Evolutionary conservation across 2,888 invertebrate species (phyloP).

Genomic region (Dicyrtomina minuta): DNA sequence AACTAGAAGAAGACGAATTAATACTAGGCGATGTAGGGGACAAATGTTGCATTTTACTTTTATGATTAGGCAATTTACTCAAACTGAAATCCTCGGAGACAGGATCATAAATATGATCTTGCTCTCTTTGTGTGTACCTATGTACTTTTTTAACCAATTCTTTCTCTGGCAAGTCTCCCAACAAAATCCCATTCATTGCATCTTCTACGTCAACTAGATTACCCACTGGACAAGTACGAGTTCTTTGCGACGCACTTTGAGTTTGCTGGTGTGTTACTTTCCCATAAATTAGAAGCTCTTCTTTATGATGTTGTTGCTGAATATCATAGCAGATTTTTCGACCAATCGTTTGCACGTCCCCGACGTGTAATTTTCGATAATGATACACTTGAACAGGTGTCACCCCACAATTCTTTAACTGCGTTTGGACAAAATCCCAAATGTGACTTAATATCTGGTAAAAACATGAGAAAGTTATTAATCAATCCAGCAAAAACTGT

Average conservation of each 20-base stretch:
- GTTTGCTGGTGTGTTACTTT: conserved; percentile 6
- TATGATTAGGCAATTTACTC: background rate
- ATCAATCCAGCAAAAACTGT: conserved; percentile 46
- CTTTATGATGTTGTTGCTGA: conserved; percentile 10
- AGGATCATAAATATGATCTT: conserved; percentile 30
- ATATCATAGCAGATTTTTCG: conserved; percentile 20
- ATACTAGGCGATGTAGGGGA: conserved; percentile 23
- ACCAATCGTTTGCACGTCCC: conserved; percentile 59
- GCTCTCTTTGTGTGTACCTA: conserved; percentile 18
- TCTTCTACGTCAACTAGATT: conserved; percentile 6
- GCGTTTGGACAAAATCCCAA: conserved; percentile 68
- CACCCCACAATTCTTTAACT: conserved; percentile 57
- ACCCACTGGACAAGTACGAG: conserved; percentile 5
- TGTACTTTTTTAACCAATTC: conserved; percentile 29
- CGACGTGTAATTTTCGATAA: conserved; percentile 63
- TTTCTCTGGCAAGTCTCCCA: conserved; percentile 26
- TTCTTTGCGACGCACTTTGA: conserved; percentile 6
- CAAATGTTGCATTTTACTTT: conserved; percentile 4
- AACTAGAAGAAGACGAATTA: conserved; percentile 25
- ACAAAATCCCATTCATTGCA: background rate
- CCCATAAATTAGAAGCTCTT: background rate
- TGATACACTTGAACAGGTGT: conserved; percentile 71
- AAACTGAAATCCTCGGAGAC: conserved; percentile 18
- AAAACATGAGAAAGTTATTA: no score
- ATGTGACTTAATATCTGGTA: conserved; percentile 72